A percentile compares a stretch with the other conserved stretches of the same genome.
Evolutionary conservation across 2,888 invertebrate genomes (phyloP).

Genomic region (Tanytarsus gracilentus): DNA sequence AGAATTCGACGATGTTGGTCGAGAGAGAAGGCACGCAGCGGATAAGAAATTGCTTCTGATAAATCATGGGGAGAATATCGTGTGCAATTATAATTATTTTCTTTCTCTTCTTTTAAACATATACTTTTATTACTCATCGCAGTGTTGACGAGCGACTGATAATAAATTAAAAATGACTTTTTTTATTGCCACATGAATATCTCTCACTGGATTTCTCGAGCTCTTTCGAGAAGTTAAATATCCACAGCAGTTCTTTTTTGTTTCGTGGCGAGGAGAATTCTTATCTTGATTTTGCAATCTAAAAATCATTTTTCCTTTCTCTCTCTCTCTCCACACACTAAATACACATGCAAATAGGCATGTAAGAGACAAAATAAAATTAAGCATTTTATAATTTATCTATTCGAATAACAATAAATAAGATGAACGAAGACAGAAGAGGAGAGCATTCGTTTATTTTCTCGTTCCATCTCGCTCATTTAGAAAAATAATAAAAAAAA

Average conservation of each 20-base stretch:
- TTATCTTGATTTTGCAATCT: slow-evolving; percentile 23
- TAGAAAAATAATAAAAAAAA: not conserved
- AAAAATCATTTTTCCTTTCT: slow-evolving; percentile 18
- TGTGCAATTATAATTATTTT: too few species aligned
- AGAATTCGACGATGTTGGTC: too few species aligned
- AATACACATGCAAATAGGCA: not conserved
- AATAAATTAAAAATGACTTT: too few species aligned
- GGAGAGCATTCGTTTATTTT: not conserved
- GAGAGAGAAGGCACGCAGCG: too few species aligned
- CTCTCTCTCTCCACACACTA: not conserved
- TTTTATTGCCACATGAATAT: too few species aligned
- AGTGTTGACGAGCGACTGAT: too few species aligned
- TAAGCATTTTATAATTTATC: slow-evolving; percentile 25
- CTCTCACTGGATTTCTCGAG: not conserved
- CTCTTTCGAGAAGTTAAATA: not conserved
- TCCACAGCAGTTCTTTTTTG: not conserved
- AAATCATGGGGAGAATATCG: too few species aligned
- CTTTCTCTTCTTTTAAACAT: too few species aligned
- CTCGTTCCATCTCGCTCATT: not conserved
- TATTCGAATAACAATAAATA: slow-evolving; percentile 23
- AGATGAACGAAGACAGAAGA: not conserved
- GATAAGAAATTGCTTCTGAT: too few species aligned
- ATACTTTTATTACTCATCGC: too few species aligned
- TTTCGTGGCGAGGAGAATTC: too few species aligned
- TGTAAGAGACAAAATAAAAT: slow-evolving; percentile 11